Evolutionary conservation across 2,113 vertebrate species (phyloP), one percentile per base, ranked within the genome.

Genomic region (mouse (Mus musculus)): DNA sequence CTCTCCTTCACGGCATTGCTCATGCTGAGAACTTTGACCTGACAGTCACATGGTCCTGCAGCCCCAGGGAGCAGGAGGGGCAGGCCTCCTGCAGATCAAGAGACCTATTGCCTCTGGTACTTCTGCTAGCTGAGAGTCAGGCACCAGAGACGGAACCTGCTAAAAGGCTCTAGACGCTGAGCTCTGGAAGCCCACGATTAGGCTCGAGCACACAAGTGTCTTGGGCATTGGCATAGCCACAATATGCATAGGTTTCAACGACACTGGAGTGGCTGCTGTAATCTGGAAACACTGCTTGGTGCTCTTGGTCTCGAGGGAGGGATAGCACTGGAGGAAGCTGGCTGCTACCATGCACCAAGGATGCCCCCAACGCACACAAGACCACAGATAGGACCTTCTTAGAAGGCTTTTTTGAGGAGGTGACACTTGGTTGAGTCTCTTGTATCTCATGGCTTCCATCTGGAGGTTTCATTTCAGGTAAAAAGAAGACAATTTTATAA

Each of bases 401-500:
- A 56, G 61, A 88, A 61, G 49, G 24, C 59, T 91, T 49, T 75
- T 75, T 46, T 82, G 42, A 90, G n/a, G 88, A 90, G 81, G 30
- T 8, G 14, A 49, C 16, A 5, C 28, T 54, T 65, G 24, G 19
- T 13, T 39, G 72, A 56, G 61, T 65, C n/a, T 52, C 63, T 59
- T 7, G n/a, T 2, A 19, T 59, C 20, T 16, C 46, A 61, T 13
- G 54, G 28, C 80, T 77, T n/a, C 36, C 28, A 1, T 82, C 28
- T 63, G 42, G 67, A 72, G 71, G 75, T 94, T 90, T 49, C 30
- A 67, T 30, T 88, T 95, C 28, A 52, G 16, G 33, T 56, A 49
- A 90, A 75, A 61, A n/a, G 56, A 89, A 72, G n/a, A n/a, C 36
- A 89, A 80, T 89, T 77, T 36, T 88, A 33, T n/a, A 72, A 65